Percentiles rank a stretch among this genome's conserved stretches.
These are phyloP conservation scores for Ips nitidus DNA, from an alignment of 1,140 invertebrate species.

Conservation along the genomic window DNA sequence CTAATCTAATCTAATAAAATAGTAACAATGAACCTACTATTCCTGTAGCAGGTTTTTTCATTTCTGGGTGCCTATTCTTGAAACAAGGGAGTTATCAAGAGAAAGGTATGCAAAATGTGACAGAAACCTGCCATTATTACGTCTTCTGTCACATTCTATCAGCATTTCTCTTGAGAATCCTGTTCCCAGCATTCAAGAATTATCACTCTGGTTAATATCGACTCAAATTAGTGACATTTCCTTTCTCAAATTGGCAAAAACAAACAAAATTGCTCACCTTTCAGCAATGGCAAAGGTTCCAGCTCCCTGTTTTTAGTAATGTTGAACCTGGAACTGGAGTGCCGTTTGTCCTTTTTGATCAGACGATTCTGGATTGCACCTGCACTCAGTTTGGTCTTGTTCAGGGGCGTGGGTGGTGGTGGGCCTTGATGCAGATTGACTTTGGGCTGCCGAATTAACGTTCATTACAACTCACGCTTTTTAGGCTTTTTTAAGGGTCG, in stretches of 20 bases:
- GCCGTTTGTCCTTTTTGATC: conserved; percentile 85
- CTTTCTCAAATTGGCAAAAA: conserved; percentile 6
- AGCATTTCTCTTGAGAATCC: too few species aligned
- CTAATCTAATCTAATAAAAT: too few species aligned
- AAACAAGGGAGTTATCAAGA: too few species aligned
- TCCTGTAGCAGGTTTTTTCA: too few species aligned
- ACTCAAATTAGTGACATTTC: too few species aligned
- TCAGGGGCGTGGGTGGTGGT: conserved; percentile 79
- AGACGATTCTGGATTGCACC: conserved; percentile 61
- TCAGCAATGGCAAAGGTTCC: conserved; percentile 73
- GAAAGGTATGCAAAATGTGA: too few species aligned
- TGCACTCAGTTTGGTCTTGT: conserved; percentile 73
- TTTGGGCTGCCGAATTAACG: conserved; percentile 42
- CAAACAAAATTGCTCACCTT: conserved; percentile 57
- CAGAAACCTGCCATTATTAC: too few species aligned
- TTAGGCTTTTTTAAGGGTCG: neutral
- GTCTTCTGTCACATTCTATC: too few species aligned
- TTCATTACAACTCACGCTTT: neutral
- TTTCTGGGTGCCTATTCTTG: too few species aligned
- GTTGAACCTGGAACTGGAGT: conserved; percentile 86
- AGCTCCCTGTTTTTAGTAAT: conserved; percentile 86
- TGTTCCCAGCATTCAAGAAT: too few species aligned
- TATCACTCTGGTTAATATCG: too few species aligned
- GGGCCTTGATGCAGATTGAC: conserved; percentile 48
- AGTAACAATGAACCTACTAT: too few species aligned